These are phyloP conservation scores for Amyelois transitella DNA, from an alignment of 1,140 invertebrate genomes.

Conservation along the genomic window DNA sequence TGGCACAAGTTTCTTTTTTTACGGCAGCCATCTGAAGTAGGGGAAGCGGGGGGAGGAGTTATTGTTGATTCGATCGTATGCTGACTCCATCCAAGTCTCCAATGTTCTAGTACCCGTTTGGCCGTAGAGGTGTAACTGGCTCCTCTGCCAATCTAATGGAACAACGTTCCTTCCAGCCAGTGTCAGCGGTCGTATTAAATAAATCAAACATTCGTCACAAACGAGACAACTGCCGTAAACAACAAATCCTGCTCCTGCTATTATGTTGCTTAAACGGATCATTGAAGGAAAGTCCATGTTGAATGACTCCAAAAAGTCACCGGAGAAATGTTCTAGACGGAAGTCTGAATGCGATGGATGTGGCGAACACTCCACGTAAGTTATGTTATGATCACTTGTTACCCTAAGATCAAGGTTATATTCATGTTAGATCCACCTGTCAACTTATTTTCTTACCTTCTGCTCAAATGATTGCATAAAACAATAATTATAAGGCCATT, in stretches of 20 bases:
- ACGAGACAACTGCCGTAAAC: conserved; percentile 67
- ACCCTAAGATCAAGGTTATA: too few relatives aligned
- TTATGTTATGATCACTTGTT: conserved; percentile 14
- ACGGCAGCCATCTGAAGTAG: conserved; percentile 5
- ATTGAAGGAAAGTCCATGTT: conserved; percentile 74
- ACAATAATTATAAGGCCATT: too few relatives aligned
- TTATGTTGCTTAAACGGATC: conserved; percentile 76
- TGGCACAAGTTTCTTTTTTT: conserved; percentile 22
- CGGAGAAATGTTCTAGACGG: conserved; percentile 68
- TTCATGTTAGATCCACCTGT: background rate
- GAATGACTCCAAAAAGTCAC: conserved; percentile 58
- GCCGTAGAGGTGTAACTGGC: conserved; percentile 65
- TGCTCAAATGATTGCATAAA: too few relatives aligned
- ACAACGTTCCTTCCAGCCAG: conserved; percentile 64
- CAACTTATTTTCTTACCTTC: too few relatives aligned
- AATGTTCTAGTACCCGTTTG: conserved; percentile 48
- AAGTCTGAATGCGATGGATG: conserved; percentile 68
- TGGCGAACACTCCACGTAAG: conserved; percentile 69
- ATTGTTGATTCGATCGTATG: conserved; percentile 36
- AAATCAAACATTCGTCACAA: conserved; percentile 67
- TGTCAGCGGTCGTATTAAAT: conserved; percentile 54
- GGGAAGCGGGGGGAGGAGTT: conserved; percentile 14
- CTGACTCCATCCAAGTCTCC: conserved; percentile 12
- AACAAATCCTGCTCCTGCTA: conserved; percentile 68
- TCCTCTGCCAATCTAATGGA: conserved; percentile 71